These are phyloP conservation scores for Seira musarum DNA, from an alignment of 2,888 invertebrate genomes.

Conservation along the genomic window DNA sequence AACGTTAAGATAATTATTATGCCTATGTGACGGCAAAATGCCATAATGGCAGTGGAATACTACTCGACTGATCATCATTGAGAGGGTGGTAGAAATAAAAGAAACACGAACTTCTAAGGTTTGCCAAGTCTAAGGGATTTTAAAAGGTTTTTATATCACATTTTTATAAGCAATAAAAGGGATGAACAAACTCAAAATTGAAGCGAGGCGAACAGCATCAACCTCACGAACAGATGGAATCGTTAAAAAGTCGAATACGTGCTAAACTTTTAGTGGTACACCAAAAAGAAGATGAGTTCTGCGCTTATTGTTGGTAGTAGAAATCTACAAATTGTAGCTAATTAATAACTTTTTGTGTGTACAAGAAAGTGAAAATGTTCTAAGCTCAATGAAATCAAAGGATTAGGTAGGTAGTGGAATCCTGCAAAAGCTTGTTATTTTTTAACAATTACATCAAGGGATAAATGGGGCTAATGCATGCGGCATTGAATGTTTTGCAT, in stretches of 20 bases:
- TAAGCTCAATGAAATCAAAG: not conserved
- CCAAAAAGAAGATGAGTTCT: constrained; percentile 36
- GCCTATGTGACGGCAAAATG: constrained; percentile 44
- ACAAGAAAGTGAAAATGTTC: constrained; percentile 57
- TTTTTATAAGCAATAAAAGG: not conserved
- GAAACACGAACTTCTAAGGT: not conserved
- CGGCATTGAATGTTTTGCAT: too few species aligned
- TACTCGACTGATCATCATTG: not conserved
- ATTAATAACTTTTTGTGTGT: constrained; percentile 49
- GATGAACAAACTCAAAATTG: not conserved
- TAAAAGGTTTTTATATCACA: not conserved
- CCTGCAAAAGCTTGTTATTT: too few species aligned
- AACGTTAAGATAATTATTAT: constrained; percentile 23
- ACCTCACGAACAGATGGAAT: not conserved
- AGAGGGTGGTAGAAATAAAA: constrained; percentile 4
- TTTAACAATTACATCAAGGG: too few species aligned
- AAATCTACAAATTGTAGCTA: constrained; percentile 60
- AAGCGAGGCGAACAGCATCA: not conserved
- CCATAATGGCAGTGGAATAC: constrained; percentile 32
- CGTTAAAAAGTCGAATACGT: not conserved
- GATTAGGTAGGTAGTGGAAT: not conserved
- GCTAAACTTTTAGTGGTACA: constrained; percentile 5
- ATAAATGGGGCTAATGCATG: too few species aligned
- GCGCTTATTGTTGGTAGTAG: constrained; percentile 48
- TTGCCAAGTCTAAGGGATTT: not conserved